Conservation (phyloP, 2,888 invertebrate species). For the Fissipunctia ypsillon region DNA sequence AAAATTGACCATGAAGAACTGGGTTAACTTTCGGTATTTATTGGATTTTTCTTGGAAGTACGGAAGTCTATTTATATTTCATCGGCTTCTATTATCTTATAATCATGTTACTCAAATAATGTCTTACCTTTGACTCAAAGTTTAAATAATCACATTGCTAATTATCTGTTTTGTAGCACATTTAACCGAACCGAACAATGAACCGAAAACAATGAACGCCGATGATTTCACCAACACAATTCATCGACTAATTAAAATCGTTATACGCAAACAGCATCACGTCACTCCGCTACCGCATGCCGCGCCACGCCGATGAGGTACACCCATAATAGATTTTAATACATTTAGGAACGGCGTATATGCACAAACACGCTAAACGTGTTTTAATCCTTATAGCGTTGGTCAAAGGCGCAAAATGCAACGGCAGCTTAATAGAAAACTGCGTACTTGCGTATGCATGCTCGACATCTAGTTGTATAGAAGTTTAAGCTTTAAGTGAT, state of each 20-base stretch:
- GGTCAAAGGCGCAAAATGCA: conserved; percentile 59
- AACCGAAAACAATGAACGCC: conserved; percentile 67
- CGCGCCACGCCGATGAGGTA: conserved; percentile 80
- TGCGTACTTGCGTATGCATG: conserved; percentile 75
- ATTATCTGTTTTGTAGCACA: conserved; percentile 40
- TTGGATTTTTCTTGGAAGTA: neutral
- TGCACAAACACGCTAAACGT: conserved; percentile 31
- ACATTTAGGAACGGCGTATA: conserved; percentile 71
- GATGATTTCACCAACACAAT: conserved; percentile 79
- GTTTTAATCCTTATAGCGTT: conserved; percentile 63
- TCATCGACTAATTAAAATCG: conserved; percentile 80
- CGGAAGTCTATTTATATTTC: neutral
- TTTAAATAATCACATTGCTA: conserved; percentile 37
- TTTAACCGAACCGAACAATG: conserved; percentile 54
- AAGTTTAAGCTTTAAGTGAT: conserved; percentile 73
- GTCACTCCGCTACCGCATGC: conserved; percentile 84
- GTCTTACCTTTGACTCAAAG: neutral
- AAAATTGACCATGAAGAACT: neutral
- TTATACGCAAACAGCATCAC: conserved; percentile 81
- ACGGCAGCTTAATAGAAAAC: conserved; percentile 59
- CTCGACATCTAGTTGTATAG: conserved; percentile 62
- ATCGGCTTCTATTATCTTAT: neutral
- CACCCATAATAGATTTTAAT: conserved; percentile 86
- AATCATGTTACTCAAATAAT: neutral
- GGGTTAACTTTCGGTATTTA: neutral